phyloP scores from a whole-genome alignment of 2,113 vertebrate species.

The Platysteira castanea region DNA sequence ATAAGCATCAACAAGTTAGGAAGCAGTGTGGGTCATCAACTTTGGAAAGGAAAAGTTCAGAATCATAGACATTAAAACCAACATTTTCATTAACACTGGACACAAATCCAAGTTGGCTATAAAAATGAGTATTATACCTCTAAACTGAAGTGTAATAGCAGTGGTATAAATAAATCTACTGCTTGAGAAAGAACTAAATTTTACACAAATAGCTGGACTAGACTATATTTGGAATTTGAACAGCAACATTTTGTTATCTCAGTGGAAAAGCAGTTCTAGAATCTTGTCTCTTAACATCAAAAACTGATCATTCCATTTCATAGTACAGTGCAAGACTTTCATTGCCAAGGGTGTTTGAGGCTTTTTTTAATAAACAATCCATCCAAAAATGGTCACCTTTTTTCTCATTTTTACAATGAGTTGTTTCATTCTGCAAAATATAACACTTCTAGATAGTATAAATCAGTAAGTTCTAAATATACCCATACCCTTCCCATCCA shows the following conservation, averaged over 20 bases:
- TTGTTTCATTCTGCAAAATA: not conserved
- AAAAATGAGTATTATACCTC: not conserved
- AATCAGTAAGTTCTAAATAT: not conserved
- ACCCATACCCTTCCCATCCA: constrained; percentile 90
- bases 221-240: not conserved
- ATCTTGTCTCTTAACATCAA: not conserved
- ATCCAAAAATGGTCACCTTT: not conserved
- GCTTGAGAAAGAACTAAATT: not conserved
- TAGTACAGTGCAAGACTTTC: not conserved
- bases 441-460: not conserved
- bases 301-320: not conserved
- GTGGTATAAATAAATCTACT: not conserved
- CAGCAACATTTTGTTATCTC: not conserved
- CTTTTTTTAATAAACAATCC: not conserved
- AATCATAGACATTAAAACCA: not conserved
- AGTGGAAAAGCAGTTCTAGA: not conserved
- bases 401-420: not conserved
- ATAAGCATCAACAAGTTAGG: not conserved
- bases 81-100: not conserved
- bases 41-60: not conserved
- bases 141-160: not conserved
- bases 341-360: not conserved
- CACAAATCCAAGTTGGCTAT: not conserved
- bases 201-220: not conserved
- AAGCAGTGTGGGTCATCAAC: not conserved